Base-by-base conservation (phyloP, 2,797 vertebrate genomes). In the Macroramphosus scolopax region DNA sequence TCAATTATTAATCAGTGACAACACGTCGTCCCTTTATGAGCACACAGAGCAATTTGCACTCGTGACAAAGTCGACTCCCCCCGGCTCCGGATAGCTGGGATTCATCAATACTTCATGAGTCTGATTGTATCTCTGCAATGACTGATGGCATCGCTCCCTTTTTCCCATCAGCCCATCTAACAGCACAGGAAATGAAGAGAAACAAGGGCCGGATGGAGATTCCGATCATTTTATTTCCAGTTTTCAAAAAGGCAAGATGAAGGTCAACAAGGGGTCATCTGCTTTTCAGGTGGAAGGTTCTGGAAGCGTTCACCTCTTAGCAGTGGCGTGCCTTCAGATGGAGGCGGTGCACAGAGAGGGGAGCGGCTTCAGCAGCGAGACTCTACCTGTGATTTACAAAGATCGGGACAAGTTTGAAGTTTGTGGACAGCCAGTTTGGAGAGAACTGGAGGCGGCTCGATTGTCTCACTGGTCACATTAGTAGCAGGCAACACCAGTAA, bases 131-230 rank as follows among this genome's bases (percentile, higher is more conserved):
- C 58, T 42, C 41, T 3, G 14, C 18, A 0, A 33, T 68, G 75
- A 67, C 29, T 56, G 58, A 78, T 73, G 65, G 47, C 58, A 58
- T 68, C 62, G 36, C 29, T 54, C 24, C 9, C n/a, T 29, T 34
- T 36, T 47, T 49, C 37, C 49, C 57, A 68, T 53, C 60, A 52
- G 49, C 58, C 59, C 55, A 63, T 67, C 62, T 35, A 59, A 54
- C 17, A 12, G 66, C 44, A 55, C 70, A 74, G 75, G 76, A 84
- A 81, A 85, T 79, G 48, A 78, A 72, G 57, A 72, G 70, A 67
- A 71, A 63, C 50, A 51, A 32, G 38, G 63, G 37, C 30, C 42
- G 61, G 60, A 42, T 57, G 31, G 48, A 74, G 63, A 75, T 68
- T 72, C 8, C 9, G 26, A 59, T 68, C 63, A 3, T 68, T 61